Base-by-base conservation (phyloP, 2,888 invertebrate genomes). In the Caenorhabditis japonica region DNA sequence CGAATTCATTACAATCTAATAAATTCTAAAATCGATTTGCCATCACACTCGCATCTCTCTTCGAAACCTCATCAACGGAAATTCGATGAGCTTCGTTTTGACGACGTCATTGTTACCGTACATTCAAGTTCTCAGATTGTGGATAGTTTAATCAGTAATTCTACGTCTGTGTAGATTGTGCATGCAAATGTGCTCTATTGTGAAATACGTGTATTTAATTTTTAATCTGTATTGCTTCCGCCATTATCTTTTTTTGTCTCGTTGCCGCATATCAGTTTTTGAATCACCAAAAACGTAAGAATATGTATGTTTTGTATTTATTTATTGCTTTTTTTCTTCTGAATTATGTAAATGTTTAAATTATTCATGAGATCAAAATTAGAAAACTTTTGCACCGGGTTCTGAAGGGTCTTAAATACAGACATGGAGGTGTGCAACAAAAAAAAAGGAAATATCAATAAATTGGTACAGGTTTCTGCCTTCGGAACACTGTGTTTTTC, bases 101-200 rank as follows among this genome's bases (percentile, higher is more conserved):
- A 71, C 21, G 70, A 71, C 44, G 19, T 70, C 4, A 27, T 51
- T 12, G 44, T 70, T 17, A 41, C 36, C n/a, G 21, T 69, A 15
- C 41, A 47, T 19, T 17, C 46, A 7, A 53, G 21, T 19, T 5
- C 30, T 5, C 5, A 30, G 10, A 27, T 27, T 8, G 43, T 53
- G 15, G 25, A 15, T n/a, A 38, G 21, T 10, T 49, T 41, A 15
- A 55, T 55, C 39, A 56, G 19, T 46, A 47, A 13, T 27, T 53
- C 53, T 19, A 53, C 64, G 8, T 56, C 64, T 19, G 12, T 49
- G 13, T 61, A 53, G 25, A 27, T 8, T 17, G n/a, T n/a, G n/a
- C n/a, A n/a, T n/a, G n/a, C n/a, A 21, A 30, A 1, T n/a, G 21
- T 19, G 15, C 36, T 15, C 34, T 25, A 46, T 39, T 30, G 13